These are phyloP conservation scores for Eidolon helvum DNA, from an alignment of 2,113 vertebrate species.

Conservation along the genomic window DNA sequence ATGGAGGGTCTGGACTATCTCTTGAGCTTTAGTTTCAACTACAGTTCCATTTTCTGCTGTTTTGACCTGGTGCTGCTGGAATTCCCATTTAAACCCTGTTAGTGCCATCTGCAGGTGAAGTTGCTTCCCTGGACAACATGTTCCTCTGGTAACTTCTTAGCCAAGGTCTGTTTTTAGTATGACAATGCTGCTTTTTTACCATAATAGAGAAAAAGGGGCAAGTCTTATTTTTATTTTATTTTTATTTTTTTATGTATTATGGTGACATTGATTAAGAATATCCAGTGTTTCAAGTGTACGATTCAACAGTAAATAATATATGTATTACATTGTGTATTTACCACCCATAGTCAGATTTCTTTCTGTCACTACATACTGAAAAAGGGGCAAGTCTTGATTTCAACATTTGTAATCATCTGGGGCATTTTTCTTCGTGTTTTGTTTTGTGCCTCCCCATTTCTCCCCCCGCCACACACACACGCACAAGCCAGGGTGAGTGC, in stretches of 20 bases:
- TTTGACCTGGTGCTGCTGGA: background rate
- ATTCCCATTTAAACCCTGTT: background rate
- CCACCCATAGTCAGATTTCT: too few relatives aligned
- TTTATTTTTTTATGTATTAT: too few relatives aligned
- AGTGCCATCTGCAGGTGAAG: background rate
- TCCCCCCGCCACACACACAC: too few relatives aligned
- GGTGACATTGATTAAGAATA: too few relatives aligned
- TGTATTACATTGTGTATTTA: too few relatives aligned
- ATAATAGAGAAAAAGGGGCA: background rate
- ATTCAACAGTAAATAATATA: too few relatives aligned
- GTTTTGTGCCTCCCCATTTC: too few relatives aligned
- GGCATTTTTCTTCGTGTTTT: background rate
- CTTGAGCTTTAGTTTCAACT: background rate
- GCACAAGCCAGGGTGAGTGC: background rate
- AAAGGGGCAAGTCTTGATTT: background rate
- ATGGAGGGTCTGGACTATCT: background rate
- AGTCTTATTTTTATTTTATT: background rate
- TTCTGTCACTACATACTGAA: too few relatives aligned
- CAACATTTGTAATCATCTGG: background rate
- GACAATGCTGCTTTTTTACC: background rate
- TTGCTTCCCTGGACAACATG: background rate
- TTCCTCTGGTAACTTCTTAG: background rate
- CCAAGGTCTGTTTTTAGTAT: background rate
- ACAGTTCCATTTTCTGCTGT: background rate
- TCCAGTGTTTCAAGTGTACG: too few relatives aligned